Conservation (phyloP, 2,888 invertebrate species). For the Auanema sp. region DNA sequence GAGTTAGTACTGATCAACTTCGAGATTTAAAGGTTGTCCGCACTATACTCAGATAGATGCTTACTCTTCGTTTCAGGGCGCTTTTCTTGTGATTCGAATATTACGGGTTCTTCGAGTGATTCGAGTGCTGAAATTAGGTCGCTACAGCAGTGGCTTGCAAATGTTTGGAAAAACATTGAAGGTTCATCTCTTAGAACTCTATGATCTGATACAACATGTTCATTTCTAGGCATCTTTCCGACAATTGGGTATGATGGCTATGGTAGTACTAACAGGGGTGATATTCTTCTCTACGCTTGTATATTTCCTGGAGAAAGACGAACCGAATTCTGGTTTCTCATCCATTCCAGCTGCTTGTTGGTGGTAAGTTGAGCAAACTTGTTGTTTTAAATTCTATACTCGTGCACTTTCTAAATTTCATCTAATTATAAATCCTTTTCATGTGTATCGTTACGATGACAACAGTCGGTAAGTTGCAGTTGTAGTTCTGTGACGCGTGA, state of each 20-base stretch:
- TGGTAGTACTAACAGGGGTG: constrained; percentile 60
- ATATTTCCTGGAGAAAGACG: constrained; percentile 60
- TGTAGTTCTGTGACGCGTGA: constrained; percentile 13
- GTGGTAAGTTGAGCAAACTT: constrained; percentile 35
- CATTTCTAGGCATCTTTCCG: constrained; percentile 43
- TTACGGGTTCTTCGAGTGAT: constrained; percentile 58
- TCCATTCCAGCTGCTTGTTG: constrained; percentile 60
- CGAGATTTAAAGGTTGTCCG: constrained; percentile 56
- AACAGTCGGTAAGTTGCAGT: constrained; percentile 41
- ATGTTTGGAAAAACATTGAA: constrained; percentile 61
- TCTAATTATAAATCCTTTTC: constrained; percentile 10
- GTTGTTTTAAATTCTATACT: neutral
- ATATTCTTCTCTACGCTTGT: constrained; percentile 60
- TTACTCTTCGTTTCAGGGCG: constrained; percentile 49
- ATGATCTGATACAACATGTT: neutral
- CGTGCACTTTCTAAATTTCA: neutral
- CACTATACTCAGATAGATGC: too few species aligned
- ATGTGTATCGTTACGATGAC: constrained; percentile 59
- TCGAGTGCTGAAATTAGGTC: constrained; percentile 57
- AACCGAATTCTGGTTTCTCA: constrained; percentile 49
- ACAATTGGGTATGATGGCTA: constrained; percentile 60
- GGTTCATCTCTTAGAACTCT: constrained; percentile 18
- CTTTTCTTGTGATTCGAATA: constrained; percentile 58
- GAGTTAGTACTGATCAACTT: constrained; percentile 55
- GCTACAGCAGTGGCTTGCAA: constrained; percentile 58